Conservation (phyloP, 2,113 vertebrate genomes). For the Prunella himalayana region DNA sequence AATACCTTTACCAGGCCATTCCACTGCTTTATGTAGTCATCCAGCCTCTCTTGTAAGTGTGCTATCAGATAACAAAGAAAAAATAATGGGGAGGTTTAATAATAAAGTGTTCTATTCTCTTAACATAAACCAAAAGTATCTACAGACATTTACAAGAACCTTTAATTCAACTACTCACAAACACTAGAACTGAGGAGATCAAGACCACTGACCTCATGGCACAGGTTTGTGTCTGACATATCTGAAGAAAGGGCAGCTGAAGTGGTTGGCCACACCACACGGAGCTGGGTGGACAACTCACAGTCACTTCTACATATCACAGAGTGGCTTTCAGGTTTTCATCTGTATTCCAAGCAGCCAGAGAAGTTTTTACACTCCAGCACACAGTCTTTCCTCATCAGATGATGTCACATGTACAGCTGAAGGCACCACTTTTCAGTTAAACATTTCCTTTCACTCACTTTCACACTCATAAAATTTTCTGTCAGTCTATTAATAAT, state of each 20-base stretch:
- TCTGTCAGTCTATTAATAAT: background rate
- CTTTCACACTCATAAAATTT: background rate
- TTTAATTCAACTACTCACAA: background rate
- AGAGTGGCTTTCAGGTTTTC: background rate
- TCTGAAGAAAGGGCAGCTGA: background rate
- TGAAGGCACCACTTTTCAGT: background rate
- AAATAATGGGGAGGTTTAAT: background rate
- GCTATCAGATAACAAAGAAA: constrained; percentile 69
- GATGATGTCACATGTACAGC: background rate
- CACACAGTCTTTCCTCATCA: background rate
- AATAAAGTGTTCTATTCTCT: background rate
- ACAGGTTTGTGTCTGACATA: background rate
- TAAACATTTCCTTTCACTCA: background rate
- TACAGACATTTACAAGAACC: background rate
- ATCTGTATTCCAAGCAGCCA: background rate
- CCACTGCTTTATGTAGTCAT: constrained; percentile 94
- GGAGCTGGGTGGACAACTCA: background rate
- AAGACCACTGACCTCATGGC: background rate
- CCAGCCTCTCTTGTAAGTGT: constrained; percentile 91
- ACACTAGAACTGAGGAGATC: background rate
- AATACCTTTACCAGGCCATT: constrained; percentile 95
- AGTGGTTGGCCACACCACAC: background rate
- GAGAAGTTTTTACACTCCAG: background rate
- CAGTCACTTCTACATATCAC: background rate
- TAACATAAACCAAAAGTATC: background rate